Percentiles rank a stretch among this genome's conserved stretches.
These are phyloP conservation scores for Edolisoma coerulescens DNA, from an alignment of 2,113 vertebrate species.

Conservation along the genomic window DNA sequence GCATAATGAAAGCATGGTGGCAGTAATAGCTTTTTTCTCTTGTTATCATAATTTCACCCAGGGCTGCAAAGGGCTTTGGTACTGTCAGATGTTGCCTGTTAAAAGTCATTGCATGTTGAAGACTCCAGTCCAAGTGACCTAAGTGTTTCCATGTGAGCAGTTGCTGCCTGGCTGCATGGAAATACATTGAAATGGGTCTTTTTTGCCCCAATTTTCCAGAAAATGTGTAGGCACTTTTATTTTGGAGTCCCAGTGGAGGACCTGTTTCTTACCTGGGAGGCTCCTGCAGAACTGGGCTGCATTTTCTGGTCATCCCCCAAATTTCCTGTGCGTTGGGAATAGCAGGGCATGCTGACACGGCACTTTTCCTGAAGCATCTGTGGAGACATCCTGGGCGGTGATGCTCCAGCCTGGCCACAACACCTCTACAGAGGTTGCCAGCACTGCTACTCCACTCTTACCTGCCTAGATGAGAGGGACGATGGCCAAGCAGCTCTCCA, in stretches of 20 bases:
- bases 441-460: accelerated
- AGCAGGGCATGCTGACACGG: accelerated
- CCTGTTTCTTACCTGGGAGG: not conserved
- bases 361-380: accelerated
- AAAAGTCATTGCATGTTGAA: slow-evolving; percentile 64
- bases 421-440: not conserved
- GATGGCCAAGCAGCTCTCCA: not conserved
- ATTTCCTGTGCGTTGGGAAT: accelerated
- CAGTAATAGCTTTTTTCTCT: slow-evolving; percentile 99
- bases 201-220: not conserved
- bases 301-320: not conserved
- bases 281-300: not conserved
- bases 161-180: accelerated
- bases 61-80: slow-evolving; percentile 87
- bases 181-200: accelerated
- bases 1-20: slow-evolving; percentile 99
- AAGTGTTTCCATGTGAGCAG: not conserved
- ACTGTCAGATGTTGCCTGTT: slow-evolving; percentile 85
- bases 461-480: not conserved
- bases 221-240: accelerated
- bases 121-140: slow-evolving; percentile 64
- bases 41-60: slow-evolving; percentile 99
- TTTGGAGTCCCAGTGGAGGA: accelerated
- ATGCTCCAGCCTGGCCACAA: not conserved
- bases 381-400: accelerated